Evolutionary conservation across 1,140 invertebrate species (phyloP), one percentile per base, ranked within the genome.

Genomic region (Bombus turneri): DNA sequence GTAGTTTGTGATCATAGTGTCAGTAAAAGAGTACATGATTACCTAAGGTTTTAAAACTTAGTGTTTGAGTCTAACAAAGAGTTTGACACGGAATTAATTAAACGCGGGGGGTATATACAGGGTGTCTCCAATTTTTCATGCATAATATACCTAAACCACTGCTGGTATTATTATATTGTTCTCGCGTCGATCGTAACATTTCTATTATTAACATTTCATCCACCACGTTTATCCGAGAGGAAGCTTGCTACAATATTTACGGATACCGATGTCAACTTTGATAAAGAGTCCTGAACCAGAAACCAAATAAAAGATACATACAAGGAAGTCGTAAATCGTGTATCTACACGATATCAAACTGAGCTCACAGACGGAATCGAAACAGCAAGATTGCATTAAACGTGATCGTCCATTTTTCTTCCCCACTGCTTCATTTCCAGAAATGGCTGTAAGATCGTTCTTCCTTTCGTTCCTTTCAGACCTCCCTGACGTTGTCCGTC

Each of bases 401-500:
- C 25, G 57, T 25, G 22, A 43, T 28, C 31, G 59, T 28, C 34
- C n/a, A 85, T 64, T 74, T 39, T 83, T 86, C 69, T 85, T 78
- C 1, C 5, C 28, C 9, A 28, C 1, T 37, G 31, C 37, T 53
- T 81, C 41, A 43, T 89, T 88, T 31, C 34, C 84, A 74, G 78
- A 72, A 83, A 57, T 79, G 62, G 77, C 69, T 28, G 12, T 62
- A 73, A 80, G 72, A 88, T 73, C 84, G 64, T 77, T 83, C 75
- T n/a, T 69, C 47, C 73, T 13, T 57, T 31, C 53, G 47, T 4
- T 62, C 1, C 31, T 64, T 77, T 34, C 28, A 18, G 15, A 71
- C 37, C n/a, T 18, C 59, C 34, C 85, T n/a, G 37, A 28, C 10
- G 31, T 41, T 53, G 34, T 43, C 31, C 66, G n/a, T 86, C 57